These are phyloP conservation scores for Sander lucioperca DNA, from an alignment of 2,113 vertebrate species.

Conservation along the genomic window DNA sequence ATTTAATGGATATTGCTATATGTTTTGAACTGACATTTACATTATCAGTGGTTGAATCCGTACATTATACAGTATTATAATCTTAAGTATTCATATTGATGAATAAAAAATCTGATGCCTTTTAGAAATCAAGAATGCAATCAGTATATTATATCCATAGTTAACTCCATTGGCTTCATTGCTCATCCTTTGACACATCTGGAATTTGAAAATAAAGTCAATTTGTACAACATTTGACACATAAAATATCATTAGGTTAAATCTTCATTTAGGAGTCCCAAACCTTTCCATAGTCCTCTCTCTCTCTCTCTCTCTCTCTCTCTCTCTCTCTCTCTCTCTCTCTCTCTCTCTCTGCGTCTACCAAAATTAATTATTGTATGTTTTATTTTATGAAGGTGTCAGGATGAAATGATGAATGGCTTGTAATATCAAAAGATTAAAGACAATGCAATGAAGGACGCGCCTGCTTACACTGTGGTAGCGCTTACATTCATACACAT, in stretches of 20 bases:
- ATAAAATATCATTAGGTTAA: slow-evolving; percentile 55
- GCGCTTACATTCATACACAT: slow-evolving; percentile 63
- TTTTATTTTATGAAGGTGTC: slow-evolving; percentile 88
- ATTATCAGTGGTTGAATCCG: slow-evolving; percentile 35
- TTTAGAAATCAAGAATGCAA: slow-evolving; percentile 78
- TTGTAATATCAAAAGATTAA: slow-evolving; percentile 87
- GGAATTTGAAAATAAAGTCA: slow-evolving; percentile 42
- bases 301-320: slow-evolving; percentile 27
- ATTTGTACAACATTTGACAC: slow-evolving; percentile 40
- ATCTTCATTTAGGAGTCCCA: slow-evolving; percentile 65
- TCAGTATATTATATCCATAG: slow-evolving; percentile 81
- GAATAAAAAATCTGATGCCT: slow-evolving; percentile 61
- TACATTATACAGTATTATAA: slow-evolving; percentile 2
- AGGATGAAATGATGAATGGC: slow-evolving; percentile 88
- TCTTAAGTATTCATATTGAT: slow-evolving; percentile 28
- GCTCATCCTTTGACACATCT: slow-evolving; percentile 38
- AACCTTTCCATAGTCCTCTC: slow-evolving; percentile 45
- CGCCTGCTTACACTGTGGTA: slow-evolving; percentile 66
- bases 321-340: slow-evolving; percentile 28
- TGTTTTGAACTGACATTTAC: slow-evolving; percentile 21
- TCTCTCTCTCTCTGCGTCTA: slow-evolving; percentile 65
- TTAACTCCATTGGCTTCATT: slow-evolving; percentile 78
- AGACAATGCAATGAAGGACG: slow-evolving; percentile 76
- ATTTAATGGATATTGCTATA: slow-evolving; percentile 17
- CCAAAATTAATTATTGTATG: slow-evolving; percentile 90